phyloP scores from a whole-genome alignment of 2,113 vertebrate genomes.

The Anas platyrhynchos region DNA sequence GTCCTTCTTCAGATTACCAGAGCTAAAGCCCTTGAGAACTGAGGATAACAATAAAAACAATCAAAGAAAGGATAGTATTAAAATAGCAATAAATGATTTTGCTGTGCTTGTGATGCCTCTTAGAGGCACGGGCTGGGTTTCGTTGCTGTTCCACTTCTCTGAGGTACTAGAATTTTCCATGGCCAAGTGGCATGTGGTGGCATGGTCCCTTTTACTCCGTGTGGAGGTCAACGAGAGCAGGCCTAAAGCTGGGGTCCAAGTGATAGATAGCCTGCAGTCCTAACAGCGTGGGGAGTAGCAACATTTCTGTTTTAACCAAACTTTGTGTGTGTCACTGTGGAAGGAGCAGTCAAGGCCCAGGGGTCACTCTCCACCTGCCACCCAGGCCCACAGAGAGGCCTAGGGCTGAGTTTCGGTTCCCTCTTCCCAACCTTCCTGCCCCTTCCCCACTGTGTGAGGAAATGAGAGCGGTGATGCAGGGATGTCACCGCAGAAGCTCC shows the following conservation, averaged over 20 bases:
- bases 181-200: background rate
- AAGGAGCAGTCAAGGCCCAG: background rate
- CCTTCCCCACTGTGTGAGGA: background rate
- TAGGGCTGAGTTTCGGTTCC: background rate
- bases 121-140: background rate
- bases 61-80: background rate
- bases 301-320: background rate
- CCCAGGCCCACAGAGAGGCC: no score
- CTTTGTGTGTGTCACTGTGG: background rate
- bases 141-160: background rate
- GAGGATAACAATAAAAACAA: background rate
- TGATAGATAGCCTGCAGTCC: background rate
- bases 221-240: background rate
- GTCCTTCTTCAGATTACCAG: background rate
- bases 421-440: background rate
- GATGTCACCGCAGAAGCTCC: background rate
- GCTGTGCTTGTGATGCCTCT: background rate
- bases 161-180: background rate
- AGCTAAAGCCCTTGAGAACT: background rate
- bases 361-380: accelerated
- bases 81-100: background rate
- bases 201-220: background rate
- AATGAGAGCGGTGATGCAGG: background rate
- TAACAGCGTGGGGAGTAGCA: background rate
- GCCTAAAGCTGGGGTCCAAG: background rate